These are phyloP conservation scores for Paratrypauchen microcephalus DNA, from an alignment of 2,797 vertebrate genomes.

Conservation along the genomic window DNA sequence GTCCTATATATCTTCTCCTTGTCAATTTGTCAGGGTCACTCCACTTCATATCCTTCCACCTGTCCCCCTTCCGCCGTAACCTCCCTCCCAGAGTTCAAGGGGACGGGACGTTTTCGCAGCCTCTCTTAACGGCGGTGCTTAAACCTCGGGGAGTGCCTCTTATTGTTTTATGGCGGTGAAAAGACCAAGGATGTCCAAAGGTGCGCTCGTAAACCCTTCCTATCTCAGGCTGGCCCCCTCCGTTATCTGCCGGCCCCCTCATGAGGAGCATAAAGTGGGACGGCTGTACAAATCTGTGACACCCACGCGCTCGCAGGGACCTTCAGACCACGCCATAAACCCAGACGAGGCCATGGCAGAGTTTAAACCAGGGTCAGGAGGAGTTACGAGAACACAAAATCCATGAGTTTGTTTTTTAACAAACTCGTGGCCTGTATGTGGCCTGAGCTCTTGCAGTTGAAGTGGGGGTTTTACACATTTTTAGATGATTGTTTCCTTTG, in stretches of 20 bases:
- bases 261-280: slow-evolving; percentile 20
- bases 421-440: too few relatives aligned
- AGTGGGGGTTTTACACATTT: too few relatives aligned
- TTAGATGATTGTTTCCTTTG: too few relatives aligned
- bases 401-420: background rate
- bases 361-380: background rate
- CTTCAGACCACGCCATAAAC: slow-evolving; percentile 22
- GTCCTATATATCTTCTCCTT: background rate
- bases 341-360: background rate
- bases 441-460: too few relatives aligned
- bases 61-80: background rate
- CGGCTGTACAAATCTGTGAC: background rate
- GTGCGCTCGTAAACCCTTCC: slow-evolving; percentile 72
- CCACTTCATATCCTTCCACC: background rate
- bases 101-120: slow-evolving; percentile 33
- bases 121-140: slow-evolving; percentile 13
- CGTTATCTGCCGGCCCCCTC: slow-evolving; percentile 53
- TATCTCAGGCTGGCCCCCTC: slow-evolving; percentile 73
- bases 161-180: slow-evolving; percentile 67
- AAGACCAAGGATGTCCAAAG: slow-evolving; percentile 66
- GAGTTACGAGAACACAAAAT: background rate
- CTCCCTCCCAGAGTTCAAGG: slow-evolving; percentile 32
- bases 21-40: slow-evolving; percentile 7
- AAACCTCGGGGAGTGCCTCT: slow-evolving; percentile 38
- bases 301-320: background rate